A percentile compares a stretch with the other conserved stretches of the same genome.
phyloP scores from a whole-genome alignment of 2,113 vertebrate species.

The Paradisaea rubra region DNA sequence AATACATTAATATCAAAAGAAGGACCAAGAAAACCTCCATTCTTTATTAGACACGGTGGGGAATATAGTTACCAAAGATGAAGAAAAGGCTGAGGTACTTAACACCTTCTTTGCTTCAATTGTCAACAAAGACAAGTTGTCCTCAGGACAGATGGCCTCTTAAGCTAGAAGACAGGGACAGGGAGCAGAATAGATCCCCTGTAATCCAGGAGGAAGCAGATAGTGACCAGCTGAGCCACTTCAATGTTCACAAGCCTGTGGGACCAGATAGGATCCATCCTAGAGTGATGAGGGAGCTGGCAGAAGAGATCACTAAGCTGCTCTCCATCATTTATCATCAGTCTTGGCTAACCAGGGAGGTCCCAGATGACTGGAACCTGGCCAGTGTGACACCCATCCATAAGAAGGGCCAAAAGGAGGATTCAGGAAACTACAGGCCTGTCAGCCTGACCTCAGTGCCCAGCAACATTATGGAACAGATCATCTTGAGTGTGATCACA shows the following conservation, averaged over 20 bases:
- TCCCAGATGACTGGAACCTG: neutral
- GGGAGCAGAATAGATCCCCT: neutral
- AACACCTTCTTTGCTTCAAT: neutral
- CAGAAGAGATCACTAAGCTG: neutral
- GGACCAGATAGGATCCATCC: neutral
- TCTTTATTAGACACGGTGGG: neutral
- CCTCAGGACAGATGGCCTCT: neutral
- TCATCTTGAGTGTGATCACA: neutral
- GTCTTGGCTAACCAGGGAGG: neutral
- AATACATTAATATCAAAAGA: neutral
- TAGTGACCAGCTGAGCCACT: neutral
- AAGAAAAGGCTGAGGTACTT: neutral
- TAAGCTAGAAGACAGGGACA: neutral
- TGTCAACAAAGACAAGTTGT: neutral
- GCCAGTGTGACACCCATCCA: neutral
- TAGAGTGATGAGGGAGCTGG: neutral
- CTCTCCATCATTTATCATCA: neutral
- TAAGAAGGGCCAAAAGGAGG: neutral
- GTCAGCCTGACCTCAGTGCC: neutral
- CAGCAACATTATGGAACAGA: neutral
- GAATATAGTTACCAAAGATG: neutral
- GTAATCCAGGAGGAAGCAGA: neutral
- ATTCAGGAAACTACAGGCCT: neutral
- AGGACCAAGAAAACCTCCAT: neutral
- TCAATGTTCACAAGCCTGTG: accelerated